A percentile compares a stretch with the other conserved stretches of the same genome.
Conservation (phyloP, 2,888 invertebrate genomes). For the Pristionchus fissidentatus region DNA sequence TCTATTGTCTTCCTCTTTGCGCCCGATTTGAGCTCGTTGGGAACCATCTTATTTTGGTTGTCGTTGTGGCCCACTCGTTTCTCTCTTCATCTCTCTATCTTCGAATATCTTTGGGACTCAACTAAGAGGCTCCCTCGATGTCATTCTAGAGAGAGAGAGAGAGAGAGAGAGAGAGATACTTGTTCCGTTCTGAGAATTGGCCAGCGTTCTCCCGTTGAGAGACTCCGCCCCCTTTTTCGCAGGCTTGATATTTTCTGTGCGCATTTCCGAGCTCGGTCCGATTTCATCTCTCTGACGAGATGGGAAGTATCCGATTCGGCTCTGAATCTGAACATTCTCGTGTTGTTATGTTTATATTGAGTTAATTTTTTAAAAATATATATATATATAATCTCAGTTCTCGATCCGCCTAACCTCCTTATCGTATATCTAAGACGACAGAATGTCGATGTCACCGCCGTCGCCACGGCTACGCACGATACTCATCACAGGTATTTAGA, state of each 20-base stretch:
- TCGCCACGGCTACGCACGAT: conserved; percentile 4
- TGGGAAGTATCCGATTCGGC: not conserved
- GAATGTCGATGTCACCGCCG: conserved; percentile 1
- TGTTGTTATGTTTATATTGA: too few relatives aligned
- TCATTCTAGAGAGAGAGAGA: too few relatives aligned
- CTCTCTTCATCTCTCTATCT: not conserved
- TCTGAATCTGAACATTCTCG: not conserved
- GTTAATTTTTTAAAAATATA: too few relatives aligned
- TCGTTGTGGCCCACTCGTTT: not conserved
- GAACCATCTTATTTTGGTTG: not conserved
- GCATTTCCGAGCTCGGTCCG: not conserved
- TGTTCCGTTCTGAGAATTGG: conserved; percentile 1
- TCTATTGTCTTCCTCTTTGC: not conserved
- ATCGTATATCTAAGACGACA: not conserved
- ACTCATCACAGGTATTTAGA: conserved; percentile 32
- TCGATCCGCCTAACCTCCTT: not conserved
- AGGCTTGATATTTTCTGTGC: not conserved
- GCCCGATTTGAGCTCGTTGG: not conserved
- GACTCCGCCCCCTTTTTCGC: not conserved
- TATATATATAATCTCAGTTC: not conserved
- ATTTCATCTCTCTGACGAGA: not conserved
- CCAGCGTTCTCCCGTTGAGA: not conserved
- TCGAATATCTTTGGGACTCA: not conserved
- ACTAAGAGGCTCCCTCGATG: not conserved
- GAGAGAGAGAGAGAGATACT: too few relatives aligned